These are phyloP conservation scores for Narcine bancroftii DNA, from an alignment of 2,113 vertebrate species.

Conservation along the genomic window DNA sequence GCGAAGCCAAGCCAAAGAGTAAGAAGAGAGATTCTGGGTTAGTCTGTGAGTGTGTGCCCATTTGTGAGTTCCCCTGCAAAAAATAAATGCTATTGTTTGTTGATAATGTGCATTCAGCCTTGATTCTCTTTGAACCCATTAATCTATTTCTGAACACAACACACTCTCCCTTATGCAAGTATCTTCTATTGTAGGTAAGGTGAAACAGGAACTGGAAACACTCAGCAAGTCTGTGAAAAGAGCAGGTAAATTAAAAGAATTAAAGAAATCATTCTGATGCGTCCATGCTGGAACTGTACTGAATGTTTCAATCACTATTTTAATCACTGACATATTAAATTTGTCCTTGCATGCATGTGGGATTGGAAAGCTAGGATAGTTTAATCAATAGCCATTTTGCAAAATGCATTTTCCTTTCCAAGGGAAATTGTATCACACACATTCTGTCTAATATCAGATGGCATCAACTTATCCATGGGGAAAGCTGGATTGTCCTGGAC, in stretches of 20 bases:
- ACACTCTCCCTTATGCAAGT: no score
- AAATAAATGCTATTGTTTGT: no score
- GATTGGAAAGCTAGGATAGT: neutral
- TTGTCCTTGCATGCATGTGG: neutral
- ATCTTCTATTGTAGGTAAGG: no score
- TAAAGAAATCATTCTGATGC: no score
- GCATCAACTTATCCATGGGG: neutral
- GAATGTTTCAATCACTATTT: neutral
- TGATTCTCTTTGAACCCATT: no score
- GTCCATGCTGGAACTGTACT: neutral
- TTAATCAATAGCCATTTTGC: neutral
- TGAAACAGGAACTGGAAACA: neutral
- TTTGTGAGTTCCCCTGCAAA: no score
- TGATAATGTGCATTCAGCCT: no score
- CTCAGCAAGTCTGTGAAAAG: neutral
- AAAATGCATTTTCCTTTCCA: neutral
- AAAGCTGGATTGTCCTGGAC: no score
- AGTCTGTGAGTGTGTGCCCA: no score
- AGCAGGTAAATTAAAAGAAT: neutral
- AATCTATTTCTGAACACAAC: no score
- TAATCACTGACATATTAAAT: neutral
- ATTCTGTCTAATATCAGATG: neutral
- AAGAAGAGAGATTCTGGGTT: no score
- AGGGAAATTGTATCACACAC: neutral
- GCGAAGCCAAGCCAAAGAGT: no score